A percentile compares a stretch with the other conserved stretches of the same genome.
phyloP scores from a whole-genome alignment of 2,797 vertebrate species.

The Tarsius wallacei region DNA sequence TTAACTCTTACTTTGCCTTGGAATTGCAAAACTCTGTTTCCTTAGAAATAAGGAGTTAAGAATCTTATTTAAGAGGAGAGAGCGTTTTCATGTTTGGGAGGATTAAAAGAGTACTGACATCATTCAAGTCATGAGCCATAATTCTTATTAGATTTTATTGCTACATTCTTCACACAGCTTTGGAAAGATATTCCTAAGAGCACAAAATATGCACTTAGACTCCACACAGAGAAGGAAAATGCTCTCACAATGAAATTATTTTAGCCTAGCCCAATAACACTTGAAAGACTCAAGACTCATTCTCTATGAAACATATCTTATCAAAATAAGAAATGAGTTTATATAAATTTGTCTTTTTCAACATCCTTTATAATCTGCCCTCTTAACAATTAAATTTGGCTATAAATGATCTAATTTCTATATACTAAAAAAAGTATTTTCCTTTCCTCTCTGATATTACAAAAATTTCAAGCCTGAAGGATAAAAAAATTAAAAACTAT shows the following conservation, averaged over 20 bases:
- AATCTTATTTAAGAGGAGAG: constrained; percentile 79
- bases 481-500: constrained; percentile 39
- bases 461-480: constrained; percentile 14
- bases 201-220: constrained; percentile 85
- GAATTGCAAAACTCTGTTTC: constrained; percentile 48
- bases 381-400: constrained; percentile 58
- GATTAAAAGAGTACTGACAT: constrained; percentile 82
- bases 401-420: constrained; percentile 58
- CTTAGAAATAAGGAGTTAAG: constrained; percentile 75
- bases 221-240: constrained; percentile 81
- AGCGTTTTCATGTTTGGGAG: constrained; percentile 81
- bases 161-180: constrained; percentile 79
- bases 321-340: constrained; percentile 75
- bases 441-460: constrained; percentile 16
- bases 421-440: not conserved
- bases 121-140: constrained; percentile 83
- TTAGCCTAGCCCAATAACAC: constrained; percentile 74
- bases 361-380: constrained; percentile 18
- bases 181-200: constrained; percentile 85
- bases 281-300: constrained; percentile 69
- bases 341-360: constrained; percentile 64
- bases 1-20: constrained; percentile 62
- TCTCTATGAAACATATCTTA: constrained; percentile 67
- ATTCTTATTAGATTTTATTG: constrained; percentile 86
- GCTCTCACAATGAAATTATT: constrained; percentile 87